Evolutionary conservation across 1,140 invertebrate genomes (phyloP).

Genomic region (Arctopsyche grandis): DNA sequence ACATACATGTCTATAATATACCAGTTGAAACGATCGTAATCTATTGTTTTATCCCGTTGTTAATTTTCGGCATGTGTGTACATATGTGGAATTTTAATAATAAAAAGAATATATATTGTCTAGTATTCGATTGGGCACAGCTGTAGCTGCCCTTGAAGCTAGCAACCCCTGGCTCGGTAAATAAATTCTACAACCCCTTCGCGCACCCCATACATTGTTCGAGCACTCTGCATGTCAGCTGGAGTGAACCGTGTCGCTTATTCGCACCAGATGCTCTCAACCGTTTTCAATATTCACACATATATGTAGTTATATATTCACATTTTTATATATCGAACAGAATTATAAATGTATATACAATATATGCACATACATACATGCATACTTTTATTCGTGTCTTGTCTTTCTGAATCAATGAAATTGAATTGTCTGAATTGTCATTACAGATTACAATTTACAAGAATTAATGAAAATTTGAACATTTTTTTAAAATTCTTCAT

Average conservation of each 20-base stretch:
- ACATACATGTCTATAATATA: too few relatives aligned
- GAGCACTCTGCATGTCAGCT: constrained; percentile 22
- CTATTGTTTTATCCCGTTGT: background rate
- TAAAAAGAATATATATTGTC: background rate
- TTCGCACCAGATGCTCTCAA: constrained; percentile 2
- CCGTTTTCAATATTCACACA: background rate
- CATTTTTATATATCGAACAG: too few relatives aligned
- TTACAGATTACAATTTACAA: too few relatives aligned
- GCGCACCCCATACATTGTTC: constrained; percentile 11
- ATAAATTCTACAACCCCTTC: constrained; percentile 43
- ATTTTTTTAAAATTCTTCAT: too few relatives aligned
- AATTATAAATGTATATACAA: too few relatives aligned
- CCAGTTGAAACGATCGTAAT: background rate
- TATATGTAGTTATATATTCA: too few relatives aligned
- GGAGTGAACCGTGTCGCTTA: background rate
- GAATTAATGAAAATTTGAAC: too few relatives aligned
- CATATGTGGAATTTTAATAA: background rate
- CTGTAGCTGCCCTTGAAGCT: constrained; percentile 18
- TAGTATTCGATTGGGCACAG: background rate
- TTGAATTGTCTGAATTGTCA: too few relatives aligned
- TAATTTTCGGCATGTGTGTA: too few relatives aligned
- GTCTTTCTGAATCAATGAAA: too few relatives aligned
- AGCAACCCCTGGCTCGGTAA: constrained; percentile 28
- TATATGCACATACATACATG: too few relatives aligned
- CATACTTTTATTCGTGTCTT: too few relatives aligned